These are phyloP conservation scores for Suillia variegata DNA, from an alignment of 2,888 invertebrate species.

Conservation along the genomic window DNA sequence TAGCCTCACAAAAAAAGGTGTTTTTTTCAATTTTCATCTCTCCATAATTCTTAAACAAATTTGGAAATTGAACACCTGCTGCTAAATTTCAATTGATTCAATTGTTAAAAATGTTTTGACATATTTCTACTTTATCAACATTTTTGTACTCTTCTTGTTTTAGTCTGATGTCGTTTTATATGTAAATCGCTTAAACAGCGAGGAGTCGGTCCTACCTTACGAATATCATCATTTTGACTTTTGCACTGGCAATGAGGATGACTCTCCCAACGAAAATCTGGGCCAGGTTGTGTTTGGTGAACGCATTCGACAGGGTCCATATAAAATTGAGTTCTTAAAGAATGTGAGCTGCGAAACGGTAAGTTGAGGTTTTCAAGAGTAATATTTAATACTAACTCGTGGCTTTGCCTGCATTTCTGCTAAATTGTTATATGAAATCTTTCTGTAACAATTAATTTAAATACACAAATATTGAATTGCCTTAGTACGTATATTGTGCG, in stretches of 20 bases:
- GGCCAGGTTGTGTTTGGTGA: constrained; percentile 99
- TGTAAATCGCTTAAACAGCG: constrained; percentile 97
- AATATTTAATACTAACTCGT: not conserved
- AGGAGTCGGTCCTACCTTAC: constrained; percentile 96
- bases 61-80: no score
- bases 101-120: no score
- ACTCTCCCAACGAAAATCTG: constrained; percentile 94
- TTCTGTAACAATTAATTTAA: not conserved
- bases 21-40: no score
- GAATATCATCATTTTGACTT: constrained; percentile 99
- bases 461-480: no score
- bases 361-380: constrained; percentile 29
- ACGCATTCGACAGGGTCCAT: constrained; percentile 92
- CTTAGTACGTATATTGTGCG: no score
- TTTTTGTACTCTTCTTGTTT: constrained; percentile 58
- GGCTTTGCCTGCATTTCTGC: not conserved
- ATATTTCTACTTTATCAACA: not conserved
- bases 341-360: constrained; percentile 67
- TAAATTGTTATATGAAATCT: not conserved
- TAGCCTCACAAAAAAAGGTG: no score
- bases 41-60: no score
- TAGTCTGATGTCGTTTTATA: constrained; percentile 88
- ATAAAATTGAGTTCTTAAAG: constrained; percentile 84
- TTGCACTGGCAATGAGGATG: constrained; percentile 75
- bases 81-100: no score